Percentiles rank a stretch among this genome's conserved stretches.
Evolutionary conservation across 2,888 invertebrate genomes (phyloP).

Genomic region (Siphonodentalium dalli): DNA sequence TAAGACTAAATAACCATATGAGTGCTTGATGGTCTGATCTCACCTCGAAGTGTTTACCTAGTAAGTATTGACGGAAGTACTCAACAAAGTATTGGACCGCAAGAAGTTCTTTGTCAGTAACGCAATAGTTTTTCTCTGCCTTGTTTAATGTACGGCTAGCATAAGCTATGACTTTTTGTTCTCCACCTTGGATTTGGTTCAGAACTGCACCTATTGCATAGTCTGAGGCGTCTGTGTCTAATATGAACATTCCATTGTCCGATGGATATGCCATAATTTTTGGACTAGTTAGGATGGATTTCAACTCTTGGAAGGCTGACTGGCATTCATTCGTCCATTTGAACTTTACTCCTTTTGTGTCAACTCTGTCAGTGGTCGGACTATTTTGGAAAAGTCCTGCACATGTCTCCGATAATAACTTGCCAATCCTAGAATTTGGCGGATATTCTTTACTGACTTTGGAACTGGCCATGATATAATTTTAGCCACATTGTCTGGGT

Average conservation of each 20-base stretch:
- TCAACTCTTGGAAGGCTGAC: too few relatives aligned
- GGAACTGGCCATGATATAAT: conserved; percentile 8
- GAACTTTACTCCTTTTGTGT: too few relatives aligned
- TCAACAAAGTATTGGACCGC: conserved; percentile 23
- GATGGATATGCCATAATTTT: too few relatives aligned
- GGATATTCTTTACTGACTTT: not conserved
- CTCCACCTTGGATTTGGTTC: not conserved
- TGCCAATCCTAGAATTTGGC: not conserved
- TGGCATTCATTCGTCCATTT: too few relatives aligned
- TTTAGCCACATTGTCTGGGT: conserved; percentile 5
- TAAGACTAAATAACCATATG: conserved; percentile 16
- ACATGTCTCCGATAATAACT: conserved; percentile 10
- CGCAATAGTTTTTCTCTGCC: too few relatives aligned
- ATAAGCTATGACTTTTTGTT: conserved; percentile 8
- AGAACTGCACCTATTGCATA: conserved; percentile 1
- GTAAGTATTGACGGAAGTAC: conserved; percentile 20
- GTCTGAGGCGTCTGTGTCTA: conserved; percentile 7
- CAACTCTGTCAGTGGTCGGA: conserved; percentile 1
- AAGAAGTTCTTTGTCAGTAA: conserved; percentile 22
- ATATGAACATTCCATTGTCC: not conserved
- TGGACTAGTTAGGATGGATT: too few relatives aligned
- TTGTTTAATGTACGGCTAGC: conserved; percentile 13
- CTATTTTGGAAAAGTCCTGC: not conserved
- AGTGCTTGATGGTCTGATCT: conserved; percentile 24
- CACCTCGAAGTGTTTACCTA: conserved; percentile 7